Percentiles rank a stretch among this genome's conserved stretches.
phyloP scores from a whole-genome alignment of 2,113 vertebrate genomes.

The Chlorocebus sabaeus region DNA sequence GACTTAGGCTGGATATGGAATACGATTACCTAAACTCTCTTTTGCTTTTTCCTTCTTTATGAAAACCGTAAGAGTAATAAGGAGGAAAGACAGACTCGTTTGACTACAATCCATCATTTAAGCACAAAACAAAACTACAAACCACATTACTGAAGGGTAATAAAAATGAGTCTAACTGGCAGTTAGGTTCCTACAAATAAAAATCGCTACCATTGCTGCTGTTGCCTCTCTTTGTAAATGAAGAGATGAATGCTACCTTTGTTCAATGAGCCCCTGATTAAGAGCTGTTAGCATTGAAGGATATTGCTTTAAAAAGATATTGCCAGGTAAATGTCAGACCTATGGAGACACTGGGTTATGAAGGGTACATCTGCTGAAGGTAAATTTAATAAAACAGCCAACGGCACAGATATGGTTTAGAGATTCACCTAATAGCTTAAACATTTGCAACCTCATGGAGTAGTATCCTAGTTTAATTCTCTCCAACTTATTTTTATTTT shows the following conservation, averaged over 20 bases:
- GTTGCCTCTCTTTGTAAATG: slow-evolving; percentile 39
- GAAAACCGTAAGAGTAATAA: slow-evolving; percentile 60
- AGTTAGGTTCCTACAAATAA: slow-evolving; percentile 58
- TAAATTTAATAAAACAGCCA: not conserved
- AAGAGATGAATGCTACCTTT: slow-evolving; percentile 40
- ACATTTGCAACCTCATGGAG: not conserved
- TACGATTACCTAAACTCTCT: not conserved
- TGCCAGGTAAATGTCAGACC: slow-evolving; percentile 48
- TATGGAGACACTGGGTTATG: slow-evolving; percentile 12
- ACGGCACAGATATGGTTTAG: not conserved
- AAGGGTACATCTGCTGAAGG: not conserved
- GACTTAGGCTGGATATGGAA: not conserved
- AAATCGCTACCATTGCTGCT: not conserved
- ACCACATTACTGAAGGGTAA: slow-evolving; percentile 52
- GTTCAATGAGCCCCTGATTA: slow-evolving; percentile 51
- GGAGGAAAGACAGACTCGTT: slow-evolving; percentile 43
- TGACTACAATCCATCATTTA: not conserved
- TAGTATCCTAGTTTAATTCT: not conserved
- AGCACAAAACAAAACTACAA: not conserved
- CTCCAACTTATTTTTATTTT: not conserved
- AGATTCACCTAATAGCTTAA: not conserved
- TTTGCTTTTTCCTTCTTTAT: slow-evolving; percentile 27
- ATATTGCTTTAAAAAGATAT: slow-evolving; percentile 30
- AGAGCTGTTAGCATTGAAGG: slow-evolving; percentile 35
- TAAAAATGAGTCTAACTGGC: slow-evolving; percentile 53